Conservation (phyloP, 2,797 vertebrate species). For the Orientallactaga sibirica region DNA sequence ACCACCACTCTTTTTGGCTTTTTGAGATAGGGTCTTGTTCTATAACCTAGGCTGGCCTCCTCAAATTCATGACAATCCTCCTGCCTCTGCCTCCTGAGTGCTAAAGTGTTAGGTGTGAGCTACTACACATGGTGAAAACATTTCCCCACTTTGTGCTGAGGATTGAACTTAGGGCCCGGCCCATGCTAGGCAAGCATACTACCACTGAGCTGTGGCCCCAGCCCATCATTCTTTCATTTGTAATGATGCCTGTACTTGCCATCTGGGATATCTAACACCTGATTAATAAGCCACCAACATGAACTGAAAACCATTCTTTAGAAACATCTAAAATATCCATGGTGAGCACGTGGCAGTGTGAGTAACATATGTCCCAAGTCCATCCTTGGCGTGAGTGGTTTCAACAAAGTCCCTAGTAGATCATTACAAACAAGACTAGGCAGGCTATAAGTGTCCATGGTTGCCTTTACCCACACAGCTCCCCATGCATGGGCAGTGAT, state of each 20-base stretch:
- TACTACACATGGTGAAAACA: background rate
- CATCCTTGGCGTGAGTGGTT: conserved; percentile 95
- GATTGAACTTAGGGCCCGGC: background rate
- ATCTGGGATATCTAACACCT: conserved; percentile 99
- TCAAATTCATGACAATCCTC: too few species aligned
- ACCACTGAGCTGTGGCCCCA: background rate
- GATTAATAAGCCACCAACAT: conserved; percentile 98
- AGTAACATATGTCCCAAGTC: conserved; percentile 97
- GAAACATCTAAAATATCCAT: conserved; percentile 99
- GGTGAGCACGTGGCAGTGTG: conserved; percentile 98
- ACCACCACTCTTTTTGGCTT: too few species aligned
- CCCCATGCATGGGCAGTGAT: conserved; percentile 98
- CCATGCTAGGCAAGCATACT: background rate
- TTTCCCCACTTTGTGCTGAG: background rate
- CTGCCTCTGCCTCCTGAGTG: background rate
- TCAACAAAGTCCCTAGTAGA: conserved; percentile 98
- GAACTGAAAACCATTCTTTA: conserved; percentile 98
- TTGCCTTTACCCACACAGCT: conserved; percentile 99
- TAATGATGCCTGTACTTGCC: conserved; percentile 28
- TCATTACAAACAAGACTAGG: conserved; percentile 98
- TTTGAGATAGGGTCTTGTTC: too few species aligned
- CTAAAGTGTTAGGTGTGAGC: background rate
- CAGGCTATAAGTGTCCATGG: conserved; percentile 98
- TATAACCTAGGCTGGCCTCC: too few species aligned
- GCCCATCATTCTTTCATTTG: background rate